Evolutionary conservation across 2,797 vertebrate genomes (phyloP), one percentile per base, ranked within the genome.

Genomic region (Setipinna tenuifilis): DNA sequence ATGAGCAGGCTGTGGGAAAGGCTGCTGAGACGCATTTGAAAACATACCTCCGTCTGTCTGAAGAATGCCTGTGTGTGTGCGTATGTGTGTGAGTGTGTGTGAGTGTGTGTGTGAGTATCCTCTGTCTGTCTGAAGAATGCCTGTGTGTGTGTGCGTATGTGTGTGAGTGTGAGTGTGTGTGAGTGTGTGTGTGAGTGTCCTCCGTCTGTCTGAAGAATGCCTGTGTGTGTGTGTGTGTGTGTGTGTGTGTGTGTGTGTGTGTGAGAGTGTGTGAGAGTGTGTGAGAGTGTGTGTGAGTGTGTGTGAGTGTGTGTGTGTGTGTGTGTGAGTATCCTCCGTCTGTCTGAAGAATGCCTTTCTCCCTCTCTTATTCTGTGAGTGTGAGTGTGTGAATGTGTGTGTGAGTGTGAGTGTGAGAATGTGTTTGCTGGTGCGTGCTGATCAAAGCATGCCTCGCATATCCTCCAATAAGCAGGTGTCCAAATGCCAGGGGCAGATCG

Each of bases 201-300:
- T n/a, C n/a, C n/a, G n/a, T n/a, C n/a, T n/a, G n/a, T n/a, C n/a
- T n/a, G n/a, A n/a, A n/a, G n/a, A n/a, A n/a, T n/a, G n/a, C n/a
- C n/a, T n/a, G n/a, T n/a, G n/a, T n/a, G n/a, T n/a, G n/a, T n/a
- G n/a, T n/a, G 46, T 10, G 46, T 48, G 46, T 48, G 46, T 68
- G 21, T 83, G 80, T 46, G 87, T 85, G 62, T 31, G 50, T 81
- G 62, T 88, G 83, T 86, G 88, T 48, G 48, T 87, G 90, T 83
- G 91, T 88, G 89, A 89, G 88, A 88, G 89, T 82, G 91, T 92
- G 91, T 88, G 78, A 83, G 75, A 83, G 86, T 48, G 46, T 48
- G 46, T 48, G 46, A 4, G 46, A 3, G 10, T 48, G 46, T 48
- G 46, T 4, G 46, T 48, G 46, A 3, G 46, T 48, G 46, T 48